These are phyloP conservation scores for Zapornia atra DNA, from an alignment of 2,113 vertebrate species.

Conservation along the genomic window DNA sequence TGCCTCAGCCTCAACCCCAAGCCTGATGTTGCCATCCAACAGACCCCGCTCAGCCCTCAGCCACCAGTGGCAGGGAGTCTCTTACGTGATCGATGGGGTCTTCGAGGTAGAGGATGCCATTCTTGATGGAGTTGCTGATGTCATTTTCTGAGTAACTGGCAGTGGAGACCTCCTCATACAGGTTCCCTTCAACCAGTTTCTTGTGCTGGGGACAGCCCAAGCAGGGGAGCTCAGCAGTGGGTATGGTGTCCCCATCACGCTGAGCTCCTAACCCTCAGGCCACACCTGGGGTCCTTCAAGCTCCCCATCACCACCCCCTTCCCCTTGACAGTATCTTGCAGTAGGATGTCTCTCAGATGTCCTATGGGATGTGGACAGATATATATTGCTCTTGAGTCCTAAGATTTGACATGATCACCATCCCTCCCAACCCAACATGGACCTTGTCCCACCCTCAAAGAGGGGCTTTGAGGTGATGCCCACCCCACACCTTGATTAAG, in stretches of 20 bases:
- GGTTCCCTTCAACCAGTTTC: constrained; percentile 86
- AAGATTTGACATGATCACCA: background rate
- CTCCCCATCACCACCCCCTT: background rate
- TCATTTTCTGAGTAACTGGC: constrained; percentile 87
- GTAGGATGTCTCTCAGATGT: background rate
- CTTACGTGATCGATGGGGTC: constrained; percentile 87
- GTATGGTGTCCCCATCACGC: background rate
- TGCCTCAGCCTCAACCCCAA: background rate
- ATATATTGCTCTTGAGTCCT: background rate
- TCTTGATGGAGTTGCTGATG: constrained; percentile 90
- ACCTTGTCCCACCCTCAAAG: background rate
- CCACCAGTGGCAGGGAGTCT: background rate
- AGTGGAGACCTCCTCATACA: constrained; percentile 84
- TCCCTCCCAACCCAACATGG: background rate
- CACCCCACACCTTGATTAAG: constrained; percentile 82
- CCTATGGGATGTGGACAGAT: background rate
- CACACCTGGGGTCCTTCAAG: background rate
- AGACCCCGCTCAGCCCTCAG: background rate
- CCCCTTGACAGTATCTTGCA: background rate
- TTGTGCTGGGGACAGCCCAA: constrained; percentile 78
- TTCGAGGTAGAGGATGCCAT: constrained; percentile 88
- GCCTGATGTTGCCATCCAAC: rapidly evolving
- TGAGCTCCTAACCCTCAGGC: background rate
- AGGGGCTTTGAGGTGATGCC: background rate
- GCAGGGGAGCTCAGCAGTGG: background rate